phyloP scores from a whole-genome alignment of 2,797 vertebrate genomes.

The Pipistrellus kuhlii region DNA sequence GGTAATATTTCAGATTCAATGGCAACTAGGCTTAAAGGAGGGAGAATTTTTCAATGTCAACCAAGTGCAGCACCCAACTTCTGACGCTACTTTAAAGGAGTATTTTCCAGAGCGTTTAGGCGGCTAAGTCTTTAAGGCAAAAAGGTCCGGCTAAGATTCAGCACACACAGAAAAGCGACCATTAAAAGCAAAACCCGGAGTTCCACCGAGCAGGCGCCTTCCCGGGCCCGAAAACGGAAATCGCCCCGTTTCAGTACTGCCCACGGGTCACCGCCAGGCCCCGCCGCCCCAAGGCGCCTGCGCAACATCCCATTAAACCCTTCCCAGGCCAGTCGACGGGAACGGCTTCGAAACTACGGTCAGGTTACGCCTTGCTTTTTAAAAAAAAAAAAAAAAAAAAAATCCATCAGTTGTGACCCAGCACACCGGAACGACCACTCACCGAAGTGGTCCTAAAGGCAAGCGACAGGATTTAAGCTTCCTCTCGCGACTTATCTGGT shows the following conservation, averaged over 20 bases:
- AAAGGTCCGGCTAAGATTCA: not conserved
- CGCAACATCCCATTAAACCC: conserved; percentile 23
- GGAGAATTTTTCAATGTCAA: not conserved
- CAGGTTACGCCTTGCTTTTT: not conserved
- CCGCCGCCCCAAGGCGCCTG: conserved; percentile 68
- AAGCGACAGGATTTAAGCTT: conserved; percentile 55
- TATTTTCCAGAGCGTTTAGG: not conserved
- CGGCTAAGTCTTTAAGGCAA: not conserved
- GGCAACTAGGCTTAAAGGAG: no score
- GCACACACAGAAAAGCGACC: not conserved
- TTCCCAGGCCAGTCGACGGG: not conserved
- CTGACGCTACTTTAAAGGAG: not conserved
- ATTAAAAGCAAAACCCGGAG: not conserved
- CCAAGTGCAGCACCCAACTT: not conserved
- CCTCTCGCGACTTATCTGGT: conserved; percentile 80
- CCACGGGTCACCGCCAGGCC: not conserved
- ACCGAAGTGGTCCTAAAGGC: conserved; percentile 72
- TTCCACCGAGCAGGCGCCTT: not conserved
- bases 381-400: no score
- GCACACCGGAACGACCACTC: conserved; percentile 69
- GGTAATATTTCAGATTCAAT: not conserved
- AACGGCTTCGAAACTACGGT: not conserved
- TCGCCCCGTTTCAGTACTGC: accelerated
- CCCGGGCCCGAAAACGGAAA: not conserved
- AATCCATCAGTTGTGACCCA: not conserved